phyloP scores from a whole-genome alignment of 2,113 vertebrate species.

The Phyllostomus hastatus region DNA sequence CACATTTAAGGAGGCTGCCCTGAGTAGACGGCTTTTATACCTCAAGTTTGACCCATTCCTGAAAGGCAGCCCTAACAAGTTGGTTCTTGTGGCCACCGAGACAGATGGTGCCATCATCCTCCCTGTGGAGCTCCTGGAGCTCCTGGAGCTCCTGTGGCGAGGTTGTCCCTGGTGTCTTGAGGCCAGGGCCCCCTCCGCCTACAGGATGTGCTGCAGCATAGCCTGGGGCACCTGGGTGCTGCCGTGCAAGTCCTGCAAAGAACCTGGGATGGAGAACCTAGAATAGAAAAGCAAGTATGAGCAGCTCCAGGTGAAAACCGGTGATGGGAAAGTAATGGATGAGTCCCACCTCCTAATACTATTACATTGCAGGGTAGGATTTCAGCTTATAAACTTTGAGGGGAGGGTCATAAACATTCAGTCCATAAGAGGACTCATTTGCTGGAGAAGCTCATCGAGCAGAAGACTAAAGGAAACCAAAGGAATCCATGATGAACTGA shows the following conservation, averaged over 20 bases:
- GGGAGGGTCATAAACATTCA: background rate
- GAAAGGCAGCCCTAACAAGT: constrained; percentile 86
- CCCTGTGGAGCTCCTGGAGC: constrained; percentile 45
- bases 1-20: constrained; percentile 87
- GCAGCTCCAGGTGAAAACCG: background rate
- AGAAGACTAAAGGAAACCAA: constrained; percentile 85
- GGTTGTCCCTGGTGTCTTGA: background rate
- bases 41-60: constrained; percentile 90
- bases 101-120: constrained; percentile 51
- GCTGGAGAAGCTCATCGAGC: constrained; percentile 85
- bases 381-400: background rate
- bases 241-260: constrained; percentile 13
- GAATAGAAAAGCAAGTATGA: background rate
- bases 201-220: constrained; percentile 83
- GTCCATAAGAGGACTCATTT: constrained; percentile 70
- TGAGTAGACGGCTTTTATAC: constrained; percentile 88
- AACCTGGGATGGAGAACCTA: background rate
- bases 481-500: constrained; percentile 71
- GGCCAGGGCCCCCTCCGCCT: background rate
- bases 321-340: background rate
- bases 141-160: constrained; percentile 70
- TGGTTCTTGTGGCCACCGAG: background rate
- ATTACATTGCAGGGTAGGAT: background rate
- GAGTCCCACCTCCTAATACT: background rate
- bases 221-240: constrained; percentile 84